phyloP scores from a whole-genome alignment of 2,888 invertebrate genomes.

The Ophraella communa region DNA sequence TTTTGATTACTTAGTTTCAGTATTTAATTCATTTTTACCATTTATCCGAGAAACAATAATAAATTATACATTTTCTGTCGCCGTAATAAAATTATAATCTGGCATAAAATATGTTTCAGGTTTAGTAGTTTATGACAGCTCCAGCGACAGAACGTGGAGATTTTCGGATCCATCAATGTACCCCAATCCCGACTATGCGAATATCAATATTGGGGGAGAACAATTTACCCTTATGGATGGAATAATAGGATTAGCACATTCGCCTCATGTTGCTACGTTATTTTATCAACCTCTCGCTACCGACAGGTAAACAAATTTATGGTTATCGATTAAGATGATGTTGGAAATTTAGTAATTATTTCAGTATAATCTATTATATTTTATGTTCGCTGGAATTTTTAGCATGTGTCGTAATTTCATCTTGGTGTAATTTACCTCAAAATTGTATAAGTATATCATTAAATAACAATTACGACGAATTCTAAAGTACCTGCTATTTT shows the following conservation, averaged over 20 bases:
- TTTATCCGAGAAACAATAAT: background rate
- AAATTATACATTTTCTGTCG: background rate
- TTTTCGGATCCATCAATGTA: slow-evolving; percentile 83
- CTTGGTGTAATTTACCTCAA: too few relatives aligned
- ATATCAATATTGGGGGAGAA: slow-evolving; percentile 73
- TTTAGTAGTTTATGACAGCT: slow-evolving; percentile 70
- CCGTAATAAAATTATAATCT: background rate
- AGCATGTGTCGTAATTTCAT: too few relatives aligned
- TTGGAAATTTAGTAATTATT: background rate
- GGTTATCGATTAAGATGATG: background rate
- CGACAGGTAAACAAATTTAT: slow-evolving; percentile 62
- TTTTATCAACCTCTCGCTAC: slow-evolving; percentile 79
- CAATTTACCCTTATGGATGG: slow-evolving; percentile 77
- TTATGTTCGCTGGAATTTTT: too few relatives aligned
- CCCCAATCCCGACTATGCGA: slow-evolving; percentile 81
- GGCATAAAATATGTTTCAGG: slow-evolving; percentile 53
- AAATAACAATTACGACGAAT: too few relatives aligned
- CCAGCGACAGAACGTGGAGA: slow-evolving; percentile 80
- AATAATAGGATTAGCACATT: slow-evolving; percentile 73
- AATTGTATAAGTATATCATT: too few relatives aligned
- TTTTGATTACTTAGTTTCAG: too few relatives aligned
- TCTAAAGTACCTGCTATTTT: too few relatives aligned
- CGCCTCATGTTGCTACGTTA: slow-evolving; percentile 67
- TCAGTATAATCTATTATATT: too few relatives aligned
- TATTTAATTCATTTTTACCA: too few relatives aligned